Base-by-base conservation (phyloP, 2,888 invertebrate genomes). In the Agonum fuliginosum region DNA sequence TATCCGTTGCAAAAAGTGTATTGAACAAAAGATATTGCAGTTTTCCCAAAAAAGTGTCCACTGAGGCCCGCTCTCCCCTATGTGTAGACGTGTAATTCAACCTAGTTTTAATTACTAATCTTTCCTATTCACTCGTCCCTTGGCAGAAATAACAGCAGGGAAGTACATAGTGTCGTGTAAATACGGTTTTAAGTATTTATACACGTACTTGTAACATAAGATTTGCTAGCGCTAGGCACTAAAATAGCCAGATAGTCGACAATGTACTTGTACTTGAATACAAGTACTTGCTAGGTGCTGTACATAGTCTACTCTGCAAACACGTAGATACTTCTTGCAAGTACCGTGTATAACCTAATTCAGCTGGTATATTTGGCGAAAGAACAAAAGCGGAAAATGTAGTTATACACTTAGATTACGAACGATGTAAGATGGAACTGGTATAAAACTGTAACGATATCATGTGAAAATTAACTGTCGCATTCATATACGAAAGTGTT, bases 271-370 rank as follows among this genome's bases (percentile, higher is more conserved):
- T 12, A 4, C 24, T 54, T 54, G 22, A 12, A 22, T 22, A 12
- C 12, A 6, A 54, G 54, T 20, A 54, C 48, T 48, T 48, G 48
- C 8, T 48, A 48, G 24, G 5, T 24, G 24, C 22, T 54, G 24
- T 54, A 20, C 12, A 3, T 5, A 4, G 1, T n/a, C 22, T 54
- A 54, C 54, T 24, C 6, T 22, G 22, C 54, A 54, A 54, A 54
- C 54, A 54, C 22, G 54, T 54, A 54, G 54, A 24, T 54, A 54
- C 54, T 54, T 54, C 54, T 54, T 54, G 54, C 54, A 54, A 54
- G 54, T 54, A 12, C 54, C 54, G 12, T 12, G 54, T 54, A 54
- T 54, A 54, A 54, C 54, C 24, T 54, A 54, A 54, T 54, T 54
- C 54, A 54, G n/a, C n/a, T 22, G 48, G 54, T 54, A 22, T 54